Base-by-base conservation (phyloP, 2,888 invertebrate genomes). In the Xylota segnis region DNA sequence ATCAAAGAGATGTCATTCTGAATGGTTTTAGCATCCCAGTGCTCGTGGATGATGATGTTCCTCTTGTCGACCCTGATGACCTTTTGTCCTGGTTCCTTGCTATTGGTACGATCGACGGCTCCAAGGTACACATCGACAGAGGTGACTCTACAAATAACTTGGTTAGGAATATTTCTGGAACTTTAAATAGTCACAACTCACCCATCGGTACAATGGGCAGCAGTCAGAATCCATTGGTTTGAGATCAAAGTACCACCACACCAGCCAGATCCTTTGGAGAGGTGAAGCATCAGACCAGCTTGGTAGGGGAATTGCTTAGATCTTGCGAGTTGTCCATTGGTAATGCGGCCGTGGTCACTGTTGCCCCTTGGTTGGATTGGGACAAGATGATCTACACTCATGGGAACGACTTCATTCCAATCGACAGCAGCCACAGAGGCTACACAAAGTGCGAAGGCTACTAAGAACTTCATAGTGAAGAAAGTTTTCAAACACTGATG, bases 1-100 rank as follows among this genome's bases (percentile, higher is more conserved):
- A 93, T 90, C 27, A 93, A 75, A 6, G 93, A 93, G 59, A 93
- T 91, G 82, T 94, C 93, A 86, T 93, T 92, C n/a, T 71, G 72
- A 4, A 92, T 87, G 4, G 89, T 89, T 0, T 82, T 45, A 0
- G 90, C 50, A 34, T 90, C 88, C 91, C 92, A 93, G 0, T 89
- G 29, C 68, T 92, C 90, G 86, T 93, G 93, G 6, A 93, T 90
- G 16, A 90, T 89, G 9, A 91, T 87, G 50, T 89, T 66, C 40
- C 72, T 82, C 0, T 56, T 78, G 23, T 87, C 63, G 5, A 90
- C 90, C 47, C 88, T 88, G 50, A 91, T 56, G 5, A 88, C 86
- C 72, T 89, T 88, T 61, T 90, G 90, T 3, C 89, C 89, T 0
- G 32, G 43, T 74, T 91, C 91, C 0, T 63, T 72, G 3, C 34